These are phyloP conservation scores for Picathartes gymnocephalus DNA, from an alignment of 2,113 vertebrate genomes.

Conservation along the genomic window DNA sequence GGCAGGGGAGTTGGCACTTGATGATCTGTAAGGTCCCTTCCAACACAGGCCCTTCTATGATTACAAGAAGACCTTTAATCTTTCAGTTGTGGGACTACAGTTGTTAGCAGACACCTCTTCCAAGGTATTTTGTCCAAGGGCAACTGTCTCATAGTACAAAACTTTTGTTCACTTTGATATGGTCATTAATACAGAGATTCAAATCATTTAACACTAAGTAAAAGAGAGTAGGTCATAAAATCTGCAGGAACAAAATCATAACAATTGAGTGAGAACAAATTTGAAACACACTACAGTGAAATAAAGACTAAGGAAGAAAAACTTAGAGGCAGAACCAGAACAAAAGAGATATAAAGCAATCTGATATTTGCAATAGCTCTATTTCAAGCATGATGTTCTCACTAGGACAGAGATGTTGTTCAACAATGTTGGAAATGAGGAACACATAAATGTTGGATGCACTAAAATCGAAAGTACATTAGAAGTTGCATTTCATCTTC, in stretches of 20 bases:
- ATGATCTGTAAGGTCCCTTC: neutral
- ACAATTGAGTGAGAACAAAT: neutral
- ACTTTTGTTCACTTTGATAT: neutral
- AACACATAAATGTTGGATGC: neutral
- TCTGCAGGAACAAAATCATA: neutral
- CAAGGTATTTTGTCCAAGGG: neutral
- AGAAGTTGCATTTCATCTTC: neutral
- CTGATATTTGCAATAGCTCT: neutral
- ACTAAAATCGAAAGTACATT: neutral
- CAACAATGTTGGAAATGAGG: neutral
- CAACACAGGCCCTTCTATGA: neutral
- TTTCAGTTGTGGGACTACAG: neutral
- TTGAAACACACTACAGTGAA: neutral
- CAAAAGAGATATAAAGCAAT: neutral
- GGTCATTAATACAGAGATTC: neutral
- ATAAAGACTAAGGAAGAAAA: neutral
- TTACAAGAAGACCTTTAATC: neutral
- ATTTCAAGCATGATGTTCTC: neutral
- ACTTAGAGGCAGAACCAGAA: neutral
- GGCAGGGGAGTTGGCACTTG: no score
- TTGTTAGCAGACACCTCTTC: neutral
- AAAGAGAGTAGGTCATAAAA: neutral
- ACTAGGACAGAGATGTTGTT: neutral
- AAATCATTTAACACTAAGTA: neutral
- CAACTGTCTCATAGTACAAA: neutral